Evolutionary conservation across 2,797 vertebrate species (phyloP).

Genomic region (Notolabrus celidotus): DNA sequence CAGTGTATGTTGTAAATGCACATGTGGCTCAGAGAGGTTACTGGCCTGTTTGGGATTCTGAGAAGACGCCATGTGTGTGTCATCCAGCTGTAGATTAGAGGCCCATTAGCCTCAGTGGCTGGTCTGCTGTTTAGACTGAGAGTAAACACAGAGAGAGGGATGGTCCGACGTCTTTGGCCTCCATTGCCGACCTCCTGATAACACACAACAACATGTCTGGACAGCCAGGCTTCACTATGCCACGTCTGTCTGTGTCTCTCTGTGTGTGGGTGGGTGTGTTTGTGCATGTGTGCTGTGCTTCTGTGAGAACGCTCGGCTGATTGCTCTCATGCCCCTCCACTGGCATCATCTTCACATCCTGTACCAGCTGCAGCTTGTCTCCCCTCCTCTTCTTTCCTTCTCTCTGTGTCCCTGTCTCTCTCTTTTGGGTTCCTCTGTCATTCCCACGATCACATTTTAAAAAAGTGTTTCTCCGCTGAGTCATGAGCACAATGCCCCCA

Average conservation of each 20-base stretch:
- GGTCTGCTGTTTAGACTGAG: conserved; percentile 81
- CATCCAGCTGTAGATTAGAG: conserved; percentile 83
- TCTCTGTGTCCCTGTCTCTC: conserved; percentile 42
- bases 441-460: conserved; percentile 77
- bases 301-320: conserved; percentile 58
- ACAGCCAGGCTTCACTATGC: conserved; percentile 41
- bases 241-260: conserved; percentile 45
- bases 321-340: conserved; percentile 71
- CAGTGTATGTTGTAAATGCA: conserved; percentile 43
- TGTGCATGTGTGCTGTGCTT: conserved; percentile 21
- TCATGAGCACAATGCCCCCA: conserved; percentile 39
- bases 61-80: conserved; percentile 75
- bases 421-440: conserved; percentile 42
- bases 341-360: conserved; percentile 73
- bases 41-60: conserved; percentile 57
- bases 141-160: conserved; percentile 82
- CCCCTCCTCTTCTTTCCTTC: conserved; percentile 21
- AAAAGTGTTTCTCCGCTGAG: conserved; percentile 57
- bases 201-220: conserved; percentile 58
- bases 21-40: conserved; percentile 59
- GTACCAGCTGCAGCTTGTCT: conserved; percentile 78
- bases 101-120: conserved; percentile 85
- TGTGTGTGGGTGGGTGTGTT: conserved; percentile 33
- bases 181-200: conserved; percentile 71
- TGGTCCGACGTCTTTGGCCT: conserved; percentile 71